Evolutionary conservation across 2,797 vertebrate genomes (phyloP).

Genomic region (Pterois miles): DNA sequence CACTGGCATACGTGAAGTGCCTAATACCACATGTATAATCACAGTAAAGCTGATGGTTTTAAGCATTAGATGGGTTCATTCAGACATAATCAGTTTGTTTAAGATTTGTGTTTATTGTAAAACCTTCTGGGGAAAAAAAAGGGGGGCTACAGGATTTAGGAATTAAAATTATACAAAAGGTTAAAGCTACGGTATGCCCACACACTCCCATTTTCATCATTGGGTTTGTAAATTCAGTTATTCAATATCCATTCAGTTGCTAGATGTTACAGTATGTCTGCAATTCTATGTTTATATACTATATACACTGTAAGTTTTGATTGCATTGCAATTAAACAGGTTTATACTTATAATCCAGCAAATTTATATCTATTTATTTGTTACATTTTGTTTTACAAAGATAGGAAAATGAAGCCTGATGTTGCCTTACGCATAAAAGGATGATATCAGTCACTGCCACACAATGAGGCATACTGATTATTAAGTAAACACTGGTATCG

Average conservation of each 20-base stretch:
- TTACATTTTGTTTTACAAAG: too few species aligned
- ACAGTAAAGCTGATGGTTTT: neutral
- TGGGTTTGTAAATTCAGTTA: neutral
- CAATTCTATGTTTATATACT: too few species aligned
- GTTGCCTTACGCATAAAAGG: too few species aligned
- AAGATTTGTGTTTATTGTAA: neutral
- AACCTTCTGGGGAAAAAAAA: neutral
- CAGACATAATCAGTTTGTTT: neutral
- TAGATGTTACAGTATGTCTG: neutral
- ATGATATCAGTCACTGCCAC: too few species aligned
- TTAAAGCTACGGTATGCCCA: neutral
- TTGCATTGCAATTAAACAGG: too few species aligned
- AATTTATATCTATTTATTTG: too few species aligned
- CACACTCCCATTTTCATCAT: neutral
- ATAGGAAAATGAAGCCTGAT: too few species aligned
- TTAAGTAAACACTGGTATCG: too few species aligned
- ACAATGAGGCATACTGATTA: rapidly evolving
- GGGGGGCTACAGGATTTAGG: neutral
- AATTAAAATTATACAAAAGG: neutral
- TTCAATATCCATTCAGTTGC: neutral
- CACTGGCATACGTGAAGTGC: neutral
- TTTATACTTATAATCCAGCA: too few species aligned
- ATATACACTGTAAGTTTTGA: too few species aligned
- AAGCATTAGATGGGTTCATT: neutral
- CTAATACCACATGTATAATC: neutral